Conservation (phyloP, 2,113 vertebrate species). For the Dolichotis patagonum region DNA sequence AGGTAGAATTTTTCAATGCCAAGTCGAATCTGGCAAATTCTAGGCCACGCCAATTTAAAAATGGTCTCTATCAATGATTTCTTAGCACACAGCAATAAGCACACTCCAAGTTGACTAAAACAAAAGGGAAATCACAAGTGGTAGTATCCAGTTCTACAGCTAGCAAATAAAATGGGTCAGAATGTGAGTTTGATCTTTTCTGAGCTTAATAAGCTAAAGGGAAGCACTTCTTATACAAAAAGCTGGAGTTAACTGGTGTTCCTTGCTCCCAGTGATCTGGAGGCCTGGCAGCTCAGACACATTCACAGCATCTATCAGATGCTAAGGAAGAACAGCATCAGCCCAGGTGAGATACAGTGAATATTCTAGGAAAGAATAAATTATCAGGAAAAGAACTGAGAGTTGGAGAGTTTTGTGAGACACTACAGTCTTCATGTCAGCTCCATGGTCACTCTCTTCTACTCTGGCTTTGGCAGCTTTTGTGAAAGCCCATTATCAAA, state of each 20-base stretch:
- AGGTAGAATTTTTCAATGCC: neutral
- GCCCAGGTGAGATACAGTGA: neutral
- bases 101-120: neutral
- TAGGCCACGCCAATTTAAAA: neutral
- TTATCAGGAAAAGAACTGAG: neutral
- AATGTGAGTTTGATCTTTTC: neutral
- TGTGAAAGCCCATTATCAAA: neutral
- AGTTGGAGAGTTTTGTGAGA: neutral
- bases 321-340: neutral
- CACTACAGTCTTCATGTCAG: neutral
- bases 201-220: neutral
- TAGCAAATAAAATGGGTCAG: neutral
- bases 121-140: neutral
- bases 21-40: conserved; percentile 21
- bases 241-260: neutral
- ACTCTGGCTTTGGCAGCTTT: neutral
- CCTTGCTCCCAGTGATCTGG: neutral
- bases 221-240: conserved; percentile 29
- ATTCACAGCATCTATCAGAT: neutral
- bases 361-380: neutral
- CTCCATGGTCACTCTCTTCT: neutral
- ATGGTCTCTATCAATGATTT: neutral
- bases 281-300: neutral
- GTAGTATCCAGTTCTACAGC: neutral
- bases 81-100: neutral